Evolutionary conservation across 1,140 invertebrate species (phyloP), one percentile per base, ranked within the genome.

Genomic region (Paraescarpia echinospica): DNA sequence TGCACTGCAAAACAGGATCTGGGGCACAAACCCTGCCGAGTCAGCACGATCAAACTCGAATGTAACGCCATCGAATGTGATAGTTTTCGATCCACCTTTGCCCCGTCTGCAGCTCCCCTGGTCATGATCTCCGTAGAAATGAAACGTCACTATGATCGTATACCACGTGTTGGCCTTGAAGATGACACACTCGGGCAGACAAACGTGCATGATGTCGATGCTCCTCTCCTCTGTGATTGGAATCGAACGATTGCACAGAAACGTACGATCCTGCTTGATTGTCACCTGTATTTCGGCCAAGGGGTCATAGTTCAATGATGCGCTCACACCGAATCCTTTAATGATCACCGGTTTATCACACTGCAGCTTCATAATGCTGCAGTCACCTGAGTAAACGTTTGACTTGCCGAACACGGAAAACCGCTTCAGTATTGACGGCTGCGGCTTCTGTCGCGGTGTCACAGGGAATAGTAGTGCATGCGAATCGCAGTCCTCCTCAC

Each of bases 1-100:
- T 41, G 35, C 90, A 41, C 90, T 34, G 90, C 51, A 92, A 35
- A 93, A 93, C 35, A 93, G 89, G 22, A 93, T 59, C 89, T 93
- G 89, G 0, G 90, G 34, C 34, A 93, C 91, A 35, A 93, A 89
- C 9, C 93, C 88, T 88, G 89, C 93, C 6, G 93, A 92, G 89
- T 93, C 93, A 27, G 91, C 41, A n/a, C 93, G 89, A 51, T 93
- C 93, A 48, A 93, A 93, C 35, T 93, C 93, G 77, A 93, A 93
- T 31, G 93, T 92, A 14, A 93, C 35, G 6, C 91, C 91, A 35
- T 93, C 93, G 1, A 93, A 51, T 41, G 59, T 41, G 35, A 93
- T 89, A 8, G 90, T 92, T 89, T 93, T 93, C 33, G 90, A 77
- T n/a, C 93, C 93, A 34, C 91, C 91, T 92, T 93, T 93, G 2